Base-by-base conservation (phyloP, 2,113 vertebrate species). In the Panurus biarmicus region DNA sequence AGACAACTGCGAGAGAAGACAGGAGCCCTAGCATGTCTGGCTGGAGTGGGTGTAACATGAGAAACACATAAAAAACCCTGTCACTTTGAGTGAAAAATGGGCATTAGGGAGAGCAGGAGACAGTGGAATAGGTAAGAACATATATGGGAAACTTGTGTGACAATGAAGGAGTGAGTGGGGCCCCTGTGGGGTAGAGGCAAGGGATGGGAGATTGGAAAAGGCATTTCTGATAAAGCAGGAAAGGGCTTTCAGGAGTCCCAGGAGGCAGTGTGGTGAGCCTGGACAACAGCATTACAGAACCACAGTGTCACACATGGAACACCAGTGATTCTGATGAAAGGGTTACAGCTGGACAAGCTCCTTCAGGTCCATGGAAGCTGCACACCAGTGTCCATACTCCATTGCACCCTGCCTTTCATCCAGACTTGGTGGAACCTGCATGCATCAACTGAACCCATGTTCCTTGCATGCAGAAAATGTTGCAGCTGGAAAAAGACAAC, bases 121-220 rank as follows among this genome's bases (percentile, higher is more conserved):
- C 20, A 48, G 7, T 17, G 31, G 11, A 57, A 85, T 21, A 61
- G 25, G 26, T 53, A 66, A 83, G 50, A 54, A 36, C 29, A 70
- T 2, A 5, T 25, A 20, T 24, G 24, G 26, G 36, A 60, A 85
- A 65, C 22, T 18, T n/a, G 23, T 25, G 42, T 57, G 51, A 14
- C 25, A 73, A 12, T 10, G 15, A 94, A 53, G 21, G 10, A 29
- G 4, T 28, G 33, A 92, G 18, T 4, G 15, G 31, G 29, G 4
- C 28, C 24, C 22, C 48, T 0, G 0, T n/a, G 3, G 13, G 4
- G 2, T 62, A 9, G 23, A 66, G 18, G 6, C 14, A 50, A 33
- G 38, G 21, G 11, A 18, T 74, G 48, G 26, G 14, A 71, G 33
- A 20, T 24, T 53, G 24, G 16, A 66, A 85, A 51, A 81, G 19